Conservation (phyloP, 2,797 vertebrate species). For the Clarias platycephalus region DNA sequence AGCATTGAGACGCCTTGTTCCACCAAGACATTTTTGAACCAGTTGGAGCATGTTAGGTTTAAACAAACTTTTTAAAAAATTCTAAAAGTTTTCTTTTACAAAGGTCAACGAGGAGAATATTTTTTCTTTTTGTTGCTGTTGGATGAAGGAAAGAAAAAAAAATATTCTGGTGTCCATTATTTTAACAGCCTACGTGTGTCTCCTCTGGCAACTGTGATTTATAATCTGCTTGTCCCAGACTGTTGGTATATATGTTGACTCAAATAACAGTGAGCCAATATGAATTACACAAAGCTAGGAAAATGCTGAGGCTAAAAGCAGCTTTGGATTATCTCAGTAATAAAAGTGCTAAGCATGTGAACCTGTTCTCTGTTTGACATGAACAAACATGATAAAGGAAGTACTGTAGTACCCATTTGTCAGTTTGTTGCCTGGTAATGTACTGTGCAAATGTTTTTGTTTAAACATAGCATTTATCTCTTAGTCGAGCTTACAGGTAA, state of each 20-base stretch:
- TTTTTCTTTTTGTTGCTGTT: background rate
- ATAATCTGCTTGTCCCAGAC: background rate
- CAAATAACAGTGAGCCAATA: background rate
- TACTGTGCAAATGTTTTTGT: conserved; percentile 5
- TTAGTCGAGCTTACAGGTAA: background rate
- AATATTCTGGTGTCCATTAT: background rate
- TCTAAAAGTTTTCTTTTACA: background rate
- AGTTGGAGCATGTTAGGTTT: background rate
- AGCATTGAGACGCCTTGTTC: background rate
- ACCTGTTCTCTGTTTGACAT: conserved; percentile 6
- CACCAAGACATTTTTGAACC: background rate
- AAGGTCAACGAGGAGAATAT: background rate
- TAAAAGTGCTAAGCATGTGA: background rate
- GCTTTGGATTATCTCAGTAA: background rate
- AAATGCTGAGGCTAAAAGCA: background rate
- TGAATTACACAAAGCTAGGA: background rate
- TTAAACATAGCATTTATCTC: background rate
- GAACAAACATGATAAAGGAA: conserved; percentile 24
- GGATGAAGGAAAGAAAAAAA: background rate
- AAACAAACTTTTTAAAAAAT: background rate
- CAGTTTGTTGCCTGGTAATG: conserved; percentile 25
- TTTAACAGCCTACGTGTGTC: background rate
- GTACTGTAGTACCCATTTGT: conserved; percentile 9
- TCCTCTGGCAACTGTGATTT: background rate
- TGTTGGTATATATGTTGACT: background rate